A percentile compares a stretch with the other conserved stretches of the same genome.
Evolutionary conservation across 2,113 vertebrate genomes (phyloP).

Genomic region (Suricata suricatta): DNA sequence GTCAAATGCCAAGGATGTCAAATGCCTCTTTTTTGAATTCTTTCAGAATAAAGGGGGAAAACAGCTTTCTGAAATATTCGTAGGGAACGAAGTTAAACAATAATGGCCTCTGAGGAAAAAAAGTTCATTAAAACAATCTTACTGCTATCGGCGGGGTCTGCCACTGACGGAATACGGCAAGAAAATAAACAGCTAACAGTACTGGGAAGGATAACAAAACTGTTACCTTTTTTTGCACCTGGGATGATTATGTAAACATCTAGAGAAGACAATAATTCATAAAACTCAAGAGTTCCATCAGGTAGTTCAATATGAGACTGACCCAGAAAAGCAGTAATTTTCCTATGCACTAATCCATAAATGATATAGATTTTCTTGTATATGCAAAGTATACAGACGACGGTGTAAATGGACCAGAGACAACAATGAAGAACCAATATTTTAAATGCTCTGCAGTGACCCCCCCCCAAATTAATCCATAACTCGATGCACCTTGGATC

Average conservation of each 20-base stretch:
- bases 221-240: neutral
- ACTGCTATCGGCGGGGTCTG: no score
- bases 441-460: no score
- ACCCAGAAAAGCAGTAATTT: neutral
- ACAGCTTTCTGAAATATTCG: neutral
- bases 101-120: neutral
- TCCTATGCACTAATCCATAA: no score
- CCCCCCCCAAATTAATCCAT: neutral
- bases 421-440: neutral
- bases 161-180: accelerated
- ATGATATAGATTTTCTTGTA: neutral
- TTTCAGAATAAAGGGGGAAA: neutral
- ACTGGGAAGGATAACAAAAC: neutral
- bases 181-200: neutral
- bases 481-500: neutral
- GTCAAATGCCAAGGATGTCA: neutral
- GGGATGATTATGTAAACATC: accelerated
- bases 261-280: neutral
- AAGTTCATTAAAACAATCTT: accelerated
- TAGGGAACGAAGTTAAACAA: no score
- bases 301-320: neutral
- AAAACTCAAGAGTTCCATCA: neutral
- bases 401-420: accelerated
- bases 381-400: accelerated
- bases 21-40: neutral